These are phyloP conservation scores for Galaxea fascicularis DNA, from an alignment of 92 coral and sea anemone species.

Conservation along the genomic window DNA sequence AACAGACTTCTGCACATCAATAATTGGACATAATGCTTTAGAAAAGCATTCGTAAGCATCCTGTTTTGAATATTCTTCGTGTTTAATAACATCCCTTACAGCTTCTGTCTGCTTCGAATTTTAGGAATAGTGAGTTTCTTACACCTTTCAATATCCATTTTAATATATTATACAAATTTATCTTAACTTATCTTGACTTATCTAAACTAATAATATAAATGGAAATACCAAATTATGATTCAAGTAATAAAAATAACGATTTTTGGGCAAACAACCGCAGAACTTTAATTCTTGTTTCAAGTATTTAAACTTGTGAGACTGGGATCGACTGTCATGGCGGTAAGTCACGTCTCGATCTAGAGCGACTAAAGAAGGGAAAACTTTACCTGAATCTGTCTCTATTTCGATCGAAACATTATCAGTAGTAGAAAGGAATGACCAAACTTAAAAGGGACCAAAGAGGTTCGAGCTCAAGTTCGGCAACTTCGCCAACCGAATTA, in stretches of 20 bases:
- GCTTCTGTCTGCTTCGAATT: background rate
- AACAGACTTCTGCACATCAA: background rate
- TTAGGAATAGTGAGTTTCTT: background rate
- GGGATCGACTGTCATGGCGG: too few species aligned
- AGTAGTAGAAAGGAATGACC: too few species aligned
- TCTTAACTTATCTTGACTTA: constrained; percentile 8
- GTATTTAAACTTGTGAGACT: too few species aligned
- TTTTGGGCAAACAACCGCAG: too few species aligned
- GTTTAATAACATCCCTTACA: background rate
- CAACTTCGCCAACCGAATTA: too few species aligned
- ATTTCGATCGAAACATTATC: too few species aligned
- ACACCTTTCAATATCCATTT: constrained; percentile 13
- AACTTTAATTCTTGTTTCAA: too few species aligned
- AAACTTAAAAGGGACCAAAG: too few species aligned
- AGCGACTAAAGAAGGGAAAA: too few species aligned
- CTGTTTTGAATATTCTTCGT: background rate
- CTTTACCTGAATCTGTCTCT: too few species aligned
- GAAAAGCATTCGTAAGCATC: background rate
- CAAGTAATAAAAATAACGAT: background rate
- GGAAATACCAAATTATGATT: constrained; percentile 27
- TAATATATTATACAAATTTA: constrained; percentile 1
- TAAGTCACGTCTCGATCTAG: too few species aligned
- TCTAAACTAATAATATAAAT: constrained; percentile 3
- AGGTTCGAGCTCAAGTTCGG: too few species aligned
- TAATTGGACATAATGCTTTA: constrained; percentile 16